A percentile compares a stretch with the other conserved stretches of the same genome.
phyloP scores from a whole-genome alignment of 2,797 vertebrate species.

The Crenuchus spilurus region DNA sequence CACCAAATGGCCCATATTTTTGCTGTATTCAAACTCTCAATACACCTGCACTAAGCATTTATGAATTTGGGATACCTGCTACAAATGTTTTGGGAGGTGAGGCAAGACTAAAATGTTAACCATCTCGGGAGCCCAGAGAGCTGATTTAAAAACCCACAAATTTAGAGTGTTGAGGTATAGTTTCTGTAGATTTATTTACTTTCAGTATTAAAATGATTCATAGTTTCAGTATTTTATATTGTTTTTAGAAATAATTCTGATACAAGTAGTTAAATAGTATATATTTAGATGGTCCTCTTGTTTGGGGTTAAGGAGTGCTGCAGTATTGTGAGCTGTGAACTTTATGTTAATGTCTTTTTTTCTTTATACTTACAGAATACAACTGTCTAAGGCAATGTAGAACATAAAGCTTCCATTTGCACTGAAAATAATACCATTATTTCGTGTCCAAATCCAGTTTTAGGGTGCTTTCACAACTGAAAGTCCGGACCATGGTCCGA shows the following conservation, averaged over 20 bases:
- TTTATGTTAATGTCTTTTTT: slow-evolving; percentile 64
- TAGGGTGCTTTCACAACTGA: not conserved
- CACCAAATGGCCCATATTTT: not conserved
- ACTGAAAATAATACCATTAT: not conserved
- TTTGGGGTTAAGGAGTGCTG: not conserved
- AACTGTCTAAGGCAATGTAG: slow-evolving; percentile 61
- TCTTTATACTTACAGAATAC: slow-evolving; percentile 72
- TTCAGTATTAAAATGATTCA: slow-evolving; percentile 40
- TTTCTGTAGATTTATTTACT: not conserved
- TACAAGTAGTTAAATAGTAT: not conserved
- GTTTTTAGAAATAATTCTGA: not conserved
- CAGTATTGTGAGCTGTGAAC: slow-evolving; percentile 55
- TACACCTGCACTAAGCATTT: not conserved
- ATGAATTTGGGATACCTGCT: not conserved
- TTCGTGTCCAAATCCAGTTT: not conserved
- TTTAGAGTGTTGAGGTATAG: not conserved
- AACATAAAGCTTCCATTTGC: slow-evolving; percentile 1
- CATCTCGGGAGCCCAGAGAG: not conserved
- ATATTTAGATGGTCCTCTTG: not conserved
- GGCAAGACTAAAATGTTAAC: not conserved
- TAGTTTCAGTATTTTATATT: no score
- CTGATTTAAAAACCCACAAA: not conserved
- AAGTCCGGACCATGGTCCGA: no score
- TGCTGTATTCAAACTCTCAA: not conserved
- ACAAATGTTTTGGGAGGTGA: not conserved